These are phyloP conservation scores for Sylvicola cinctus DNA, from an alignment of 2,888 invertebrate genomes.

Conservation along the genomic window DNA sequence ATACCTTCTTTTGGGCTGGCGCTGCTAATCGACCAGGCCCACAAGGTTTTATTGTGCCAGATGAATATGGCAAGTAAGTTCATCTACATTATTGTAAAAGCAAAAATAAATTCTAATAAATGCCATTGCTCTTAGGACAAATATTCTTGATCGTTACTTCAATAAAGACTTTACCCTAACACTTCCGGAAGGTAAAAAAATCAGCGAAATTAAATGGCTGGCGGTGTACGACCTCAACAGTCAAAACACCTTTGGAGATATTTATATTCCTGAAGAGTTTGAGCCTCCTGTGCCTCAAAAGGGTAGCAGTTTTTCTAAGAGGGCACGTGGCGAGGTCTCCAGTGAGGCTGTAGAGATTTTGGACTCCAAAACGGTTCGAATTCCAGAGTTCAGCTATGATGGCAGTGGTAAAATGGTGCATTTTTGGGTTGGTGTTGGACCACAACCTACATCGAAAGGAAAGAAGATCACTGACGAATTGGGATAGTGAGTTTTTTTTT, in stretches of 20 bases:
- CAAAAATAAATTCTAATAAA: conserved; percentile 12
- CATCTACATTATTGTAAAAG: not conserved
- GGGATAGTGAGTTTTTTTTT: conserved; percentile 62
- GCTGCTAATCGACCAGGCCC: conserved; percentile 68
- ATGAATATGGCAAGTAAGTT: conserved; percentile 64
- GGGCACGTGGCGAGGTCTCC: conserved; percentile 37
- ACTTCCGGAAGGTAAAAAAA: conserved; percentile 66
- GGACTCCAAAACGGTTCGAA: conserved; percentile 60
- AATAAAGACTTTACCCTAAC: conserved; percentile 65
- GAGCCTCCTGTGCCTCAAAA: conserved; percentile 58
- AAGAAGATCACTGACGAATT: conserved; percentile 70
- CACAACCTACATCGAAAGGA: conserved; percentile 67
- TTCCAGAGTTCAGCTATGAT: conserved; percentile 59
- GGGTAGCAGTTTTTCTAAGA: conserved; percentile 31
- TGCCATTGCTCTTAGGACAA: conserved; percentile 35
- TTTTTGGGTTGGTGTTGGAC: conserved; percentile 78
- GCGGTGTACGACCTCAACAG: conserved; percentile 70
- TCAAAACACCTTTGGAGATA: conserved; percentile 78
- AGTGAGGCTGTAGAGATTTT: conserved; percentile 53
- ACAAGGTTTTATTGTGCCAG: conserved; percentile 79
- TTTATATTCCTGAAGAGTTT: conserved; percentile 77
- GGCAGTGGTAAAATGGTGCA: conserved; percentile 55
- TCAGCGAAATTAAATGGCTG: conserved; percentile 76
- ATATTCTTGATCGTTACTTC: conserved; percentile 66
- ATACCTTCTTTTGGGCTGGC: conserved; percentile 90